Evolutionary conservation across 2,113 vertebrate genomes (phyloP).

Genomic region (Aspidoscelis tigris): DNA sequence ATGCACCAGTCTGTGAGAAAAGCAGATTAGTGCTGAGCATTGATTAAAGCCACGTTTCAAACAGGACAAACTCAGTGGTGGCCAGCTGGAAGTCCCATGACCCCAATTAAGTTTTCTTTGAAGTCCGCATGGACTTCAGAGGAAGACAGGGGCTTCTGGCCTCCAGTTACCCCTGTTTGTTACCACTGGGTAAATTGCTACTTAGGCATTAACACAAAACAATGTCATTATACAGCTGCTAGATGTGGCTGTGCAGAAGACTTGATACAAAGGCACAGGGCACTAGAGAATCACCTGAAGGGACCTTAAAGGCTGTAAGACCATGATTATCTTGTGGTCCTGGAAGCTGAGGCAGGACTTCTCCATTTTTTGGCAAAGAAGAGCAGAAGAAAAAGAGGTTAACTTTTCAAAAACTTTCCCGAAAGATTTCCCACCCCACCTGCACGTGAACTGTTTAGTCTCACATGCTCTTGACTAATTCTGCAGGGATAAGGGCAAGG

Average conservation of each 20-base stretch:
- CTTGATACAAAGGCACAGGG: conserved; percentile 50
- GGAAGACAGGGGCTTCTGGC: too few relatives aligned
- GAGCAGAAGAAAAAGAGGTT: background rate
- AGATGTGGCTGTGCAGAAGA: background rate
- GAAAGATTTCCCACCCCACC: conserved; percentile 46
- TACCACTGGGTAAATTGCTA: background rate
- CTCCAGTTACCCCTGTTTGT: too few relatives aligned
- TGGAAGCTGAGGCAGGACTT: conserved; percentile 33
- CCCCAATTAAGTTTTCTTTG: too few relatives aligned
- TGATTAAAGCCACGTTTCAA: background rate
- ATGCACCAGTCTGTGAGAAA: background rate
- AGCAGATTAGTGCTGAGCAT: background rate
- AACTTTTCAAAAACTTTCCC: background rate
- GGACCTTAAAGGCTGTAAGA: conserved; percentile 21
- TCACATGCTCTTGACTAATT: conserved; percentile 28
- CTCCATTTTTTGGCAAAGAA: conserved; percentile 10
- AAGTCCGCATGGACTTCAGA: too few relatives aligned
- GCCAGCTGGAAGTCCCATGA: too few relatives aligned
- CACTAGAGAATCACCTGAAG: background rate
- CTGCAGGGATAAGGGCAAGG: conserved; percentile 26
- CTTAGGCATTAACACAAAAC: background rate
- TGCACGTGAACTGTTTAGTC: conserved; percentile 53
- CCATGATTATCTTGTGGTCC: conserved; percentile 34
- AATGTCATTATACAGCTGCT: background rate
- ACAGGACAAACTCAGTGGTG: background rate